A percentile compares a stretch with the other conserved stretches of the same genome.
phyloP scores from a whole-genome alignment of 2,888 invertebrate species.

The Autographa pulchrina region DNA sequence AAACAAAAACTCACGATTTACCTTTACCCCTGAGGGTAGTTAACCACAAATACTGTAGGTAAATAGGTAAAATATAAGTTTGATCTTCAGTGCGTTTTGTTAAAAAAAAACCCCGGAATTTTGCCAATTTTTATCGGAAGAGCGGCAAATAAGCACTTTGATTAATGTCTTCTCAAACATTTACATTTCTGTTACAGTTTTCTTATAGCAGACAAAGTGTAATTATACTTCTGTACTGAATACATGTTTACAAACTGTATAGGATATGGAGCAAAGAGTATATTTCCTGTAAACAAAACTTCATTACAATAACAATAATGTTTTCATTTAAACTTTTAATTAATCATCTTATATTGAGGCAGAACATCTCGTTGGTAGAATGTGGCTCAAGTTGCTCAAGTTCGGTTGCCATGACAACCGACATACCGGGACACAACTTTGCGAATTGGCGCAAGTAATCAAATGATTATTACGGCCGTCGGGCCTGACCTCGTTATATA shows the following conservation, averaged over 20 bases:
- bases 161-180: too few species aligned
- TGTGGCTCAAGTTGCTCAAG: neutral
- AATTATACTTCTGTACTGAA: neutral
- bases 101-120: too few species aligned
- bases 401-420: conserved; percentile 7
- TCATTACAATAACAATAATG: neutral
- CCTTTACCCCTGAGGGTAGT: conserved; percentile 3
- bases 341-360: neutral
- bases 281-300: neutral
- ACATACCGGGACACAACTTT: conserved; percentile 6
- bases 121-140: too few species aligned
- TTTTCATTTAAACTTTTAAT: conserved; percentile 3
- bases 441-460: conserved; percentile 16
- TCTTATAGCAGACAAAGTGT: neutral
- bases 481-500: neutral
- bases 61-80: neutral
- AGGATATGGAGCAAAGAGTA: neutral
- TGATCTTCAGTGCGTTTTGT: too few species aligned
- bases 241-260: neutral
- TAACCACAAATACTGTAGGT: neutral
- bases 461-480: conserved; percentile 20
- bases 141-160: too few species aligned
- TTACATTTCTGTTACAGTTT: too few species aligned
- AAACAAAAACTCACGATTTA: conserved; percentile 1
- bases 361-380: neutral